Evolutionary conservation across 2,113 vertebrate species (phyloP).

Genomic region (Copsychus sechellarum): DNA sequence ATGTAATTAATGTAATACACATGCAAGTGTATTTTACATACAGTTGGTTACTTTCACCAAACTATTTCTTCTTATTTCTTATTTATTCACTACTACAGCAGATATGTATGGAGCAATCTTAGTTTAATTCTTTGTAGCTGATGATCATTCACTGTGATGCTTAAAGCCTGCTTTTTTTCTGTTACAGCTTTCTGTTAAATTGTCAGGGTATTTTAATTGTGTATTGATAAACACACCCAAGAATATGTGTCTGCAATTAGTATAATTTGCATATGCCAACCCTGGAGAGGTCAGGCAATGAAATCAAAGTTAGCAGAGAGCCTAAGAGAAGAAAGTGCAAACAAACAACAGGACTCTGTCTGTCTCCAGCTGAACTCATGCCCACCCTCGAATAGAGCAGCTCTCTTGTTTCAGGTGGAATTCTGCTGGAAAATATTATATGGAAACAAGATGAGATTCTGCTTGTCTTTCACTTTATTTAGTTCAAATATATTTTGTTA

Average conservation of each 20-base stretch:
- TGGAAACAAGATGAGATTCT: background rate
- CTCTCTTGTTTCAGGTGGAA: background rate
- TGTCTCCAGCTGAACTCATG: rapidly evolving
- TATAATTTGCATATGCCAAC: background rate
- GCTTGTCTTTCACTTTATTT: background rate
- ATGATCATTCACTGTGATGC: background rate
- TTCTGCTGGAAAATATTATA: background rate
- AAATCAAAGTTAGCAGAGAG: background rate
- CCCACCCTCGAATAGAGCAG: background rate
- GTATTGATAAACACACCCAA: background rate
- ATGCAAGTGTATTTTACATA: background rate
- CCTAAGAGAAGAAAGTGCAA: background rate
- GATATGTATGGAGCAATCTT: background rate
- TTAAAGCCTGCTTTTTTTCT: background rate
- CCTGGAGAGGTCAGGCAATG: background rate
- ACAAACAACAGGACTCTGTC: background rate
- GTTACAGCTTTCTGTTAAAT: background rate
- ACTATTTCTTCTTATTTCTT: background rate
- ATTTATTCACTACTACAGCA: background rate
- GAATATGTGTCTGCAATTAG: background rate
- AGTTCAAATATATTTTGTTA: background rate
- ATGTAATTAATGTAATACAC: too few relatives aligned
- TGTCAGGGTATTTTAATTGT: background rate
- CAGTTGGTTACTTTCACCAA: background rate
- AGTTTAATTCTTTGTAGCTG: background rate